These are phyloP conservation scores for Callyntrura sp. DNA, from an alignment of 2,888 invertebrate genomes.

Conservation along the genomic window DNA sequence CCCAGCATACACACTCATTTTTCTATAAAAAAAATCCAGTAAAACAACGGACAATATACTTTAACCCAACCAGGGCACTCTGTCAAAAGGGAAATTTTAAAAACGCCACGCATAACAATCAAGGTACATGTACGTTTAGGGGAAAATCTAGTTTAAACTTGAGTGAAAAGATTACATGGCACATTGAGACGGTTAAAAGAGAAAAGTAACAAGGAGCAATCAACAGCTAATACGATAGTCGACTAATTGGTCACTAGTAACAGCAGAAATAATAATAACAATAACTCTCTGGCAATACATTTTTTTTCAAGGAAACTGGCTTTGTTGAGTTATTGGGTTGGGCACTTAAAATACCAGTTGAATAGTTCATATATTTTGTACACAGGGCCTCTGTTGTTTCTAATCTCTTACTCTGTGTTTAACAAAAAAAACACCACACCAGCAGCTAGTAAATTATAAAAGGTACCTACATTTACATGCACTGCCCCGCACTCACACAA, in stretches of 20 bases:
- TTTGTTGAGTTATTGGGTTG: conserved; percentile 22
- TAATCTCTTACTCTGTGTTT: conserved; percentile 27
- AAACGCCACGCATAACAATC: neutral
- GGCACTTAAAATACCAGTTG: conserved; percentile 23
- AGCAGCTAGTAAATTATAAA: neutral
- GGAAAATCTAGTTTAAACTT: conserved; percentile 10
- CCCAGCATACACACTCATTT: conserved; percentile 7
- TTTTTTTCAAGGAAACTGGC: neutral
- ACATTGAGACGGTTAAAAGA: conserved; percentile 1
- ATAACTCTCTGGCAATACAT: neutral
- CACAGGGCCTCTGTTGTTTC: conserved; percentile 35
- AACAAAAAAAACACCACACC: conserved; percentile 30
- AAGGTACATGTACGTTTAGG: neutral
- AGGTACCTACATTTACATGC: neutral
- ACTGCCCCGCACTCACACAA: neutral
- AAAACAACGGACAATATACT: neutral
- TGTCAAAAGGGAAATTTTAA: too few relatives aligned
- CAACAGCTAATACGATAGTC: conserved; percentile 42
- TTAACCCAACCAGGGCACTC: neutral
- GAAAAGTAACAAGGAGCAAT: conserved; percentile 34
- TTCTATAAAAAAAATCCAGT: neutral
- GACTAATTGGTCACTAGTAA: conserved; percentile 58
- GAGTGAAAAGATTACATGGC: conserved; percentile 21
- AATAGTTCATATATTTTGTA: neutral
- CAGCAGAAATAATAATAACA: conserved; percentile 22